Percentiles rank a stretch among this genome's conserved stretches.
These are phyloP conservation scores for Fulica atra DNA, from an alignment of 2,113 vertebrate genomes.

Conservation along the genomic window DNA sequence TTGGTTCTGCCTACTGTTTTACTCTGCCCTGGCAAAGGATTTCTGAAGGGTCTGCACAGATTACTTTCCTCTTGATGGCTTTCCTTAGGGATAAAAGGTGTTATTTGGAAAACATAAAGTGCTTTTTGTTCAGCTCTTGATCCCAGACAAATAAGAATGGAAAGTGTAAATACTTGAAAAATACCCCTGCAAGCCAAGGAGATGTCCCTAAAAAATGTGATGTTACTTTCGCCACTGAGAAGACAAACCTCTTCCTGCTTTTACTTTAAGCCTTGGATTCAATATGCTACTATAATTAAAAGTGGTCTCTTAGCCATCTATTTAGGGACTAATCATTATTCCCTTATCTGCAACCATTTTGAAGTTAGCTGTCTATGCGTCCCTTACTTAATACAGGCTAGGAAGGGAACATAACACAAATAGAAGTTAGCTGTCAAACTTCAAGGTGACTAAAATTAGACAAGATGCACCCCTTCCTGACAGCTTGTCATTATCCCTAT, in stretches of 20 bases:
- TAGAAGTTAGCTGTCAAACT: not conserved
- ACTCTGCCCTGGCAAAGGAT: not conserved
- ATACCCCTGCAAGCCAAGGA: not conserved
- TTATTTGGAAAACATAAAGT: not conserved
- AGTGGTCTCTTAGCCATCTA: not conserved
- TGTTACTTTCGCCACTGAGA: not conserved
- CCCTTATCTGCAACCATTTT: not conserved
- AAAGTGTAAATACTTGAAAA: not conserved
- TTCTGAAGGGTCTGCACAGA: not conserved
- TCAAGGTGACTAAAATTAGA: not conserved
- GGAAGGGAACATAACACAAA: not conserved
- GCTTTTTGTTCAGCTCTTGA: not conserved
- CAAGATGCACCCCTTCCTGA: not conserved
- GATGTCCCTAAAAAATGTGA: not conserved
- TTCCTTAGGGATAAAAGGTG: not conserved
- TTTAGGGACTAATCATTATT: not conserved
- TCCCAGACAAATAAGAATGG: not conserved
- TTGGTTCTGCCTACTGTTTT: not conserved
- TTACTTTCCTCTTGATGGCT: not conserved
- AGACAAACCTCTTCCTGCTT: not conserved
- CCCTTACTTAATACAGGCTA: not conserved
- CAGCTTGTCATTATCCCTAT: not conserved
- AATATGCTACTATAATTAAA: not conserved
- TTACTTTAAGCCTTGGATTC: slow-evolving; percentile 13
- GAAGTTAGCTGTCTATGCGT: not conserved